phyloP scores from a whole-genome alignment of 1,140 invertebrate genomes.

The Sycophaga agraensis region DNA sequence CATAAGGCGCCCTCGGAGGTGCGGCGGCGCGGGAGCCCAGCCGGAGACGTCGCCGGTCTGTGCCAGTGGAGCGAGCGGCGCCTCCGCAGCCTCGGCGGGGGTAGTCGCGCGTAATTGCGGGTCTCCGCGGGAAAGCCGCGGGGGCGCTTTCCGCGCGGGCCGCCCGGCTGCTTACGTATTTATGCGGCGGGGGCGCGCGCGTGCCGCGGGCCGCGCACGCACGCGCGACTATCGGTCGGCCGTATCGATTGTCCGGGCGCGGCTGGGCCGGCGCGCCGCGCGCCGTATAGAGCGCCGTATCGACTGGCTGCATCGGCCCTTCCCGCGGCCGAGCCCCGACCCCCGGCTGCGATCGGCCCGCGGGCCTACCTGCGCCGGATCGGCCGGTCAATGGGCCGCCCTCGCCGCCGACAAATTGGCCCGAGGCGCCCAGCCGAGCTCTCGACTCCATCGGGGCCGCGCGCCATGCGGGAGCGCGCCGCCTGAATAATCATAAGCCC shows the following conservation, averaged over 20 bases:
- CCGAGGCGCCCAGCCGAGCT: no score
- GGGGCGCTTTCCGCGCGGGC: constrained; percentile 5
- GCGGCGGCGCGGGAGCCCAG: no score
- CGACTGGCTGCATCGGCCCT: constrained; percentile 56
- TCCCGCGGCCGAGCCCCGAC: background rate
- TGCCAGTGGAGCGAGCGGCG: no score
- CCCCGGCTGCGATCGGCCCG: background rate
- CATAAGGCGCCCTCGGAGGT: no score
- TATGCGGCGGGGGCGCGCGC: no score
- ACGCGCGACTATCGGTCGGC: constrained; percentile 44
- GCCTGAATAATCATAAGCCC: no score
- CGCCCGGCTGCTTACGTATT: background rate
- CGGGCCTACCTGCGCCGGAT: background rate
- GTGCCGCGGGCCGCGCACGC: background rate
- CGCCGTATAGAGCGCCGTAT: constrained; percentile 57
- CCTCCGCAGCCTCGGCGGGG: no score
- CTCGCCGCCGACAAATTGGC: no score
- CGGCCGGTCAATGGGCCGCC: no score
- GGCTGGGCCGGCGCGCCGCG: constrained; percentile 46
- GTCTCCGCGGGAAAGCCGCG: constrained; percentile 30
- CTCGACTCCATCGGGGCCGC: background rate
- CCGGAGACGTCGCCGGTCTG: no score
- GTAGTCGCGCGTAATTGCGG: no score
- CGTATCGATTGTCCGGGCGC: constrained; percentile 51
- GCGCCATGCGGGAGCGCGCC: no score